Evolutionary conservation across 2,888 invertebrate species (phyloP).

Genomic region (Anoncus sp.): DNA sequence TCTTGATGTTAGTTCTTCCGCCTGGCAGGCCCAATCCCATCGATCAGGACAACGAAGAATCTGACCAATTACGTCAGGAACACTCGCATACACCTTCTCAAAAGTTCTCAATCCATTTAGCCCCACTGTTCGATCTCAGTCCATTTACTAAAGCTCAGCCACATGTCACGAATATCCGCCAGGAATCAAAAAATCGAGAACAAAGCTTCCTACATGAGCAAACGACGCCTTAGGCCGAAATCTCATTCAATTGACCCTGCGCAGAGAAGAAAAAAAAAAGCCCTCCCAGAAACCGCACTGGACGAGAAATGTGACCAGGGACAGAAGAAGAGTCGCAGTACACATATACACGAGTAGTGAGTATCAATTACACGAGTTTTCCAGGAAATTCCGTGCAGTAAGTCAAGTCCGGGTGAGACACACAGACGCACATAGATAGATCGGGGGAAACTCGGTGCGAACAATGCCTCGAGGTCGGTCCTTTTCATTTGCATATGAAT

Average conservation of each 20-base stretch:
- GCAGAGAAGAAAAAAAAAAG: neutral
- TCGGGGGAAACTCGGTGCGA: conserved; percentile 71
- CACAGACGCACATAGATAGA: neutral
- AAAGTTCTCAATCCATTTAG: too few species aligned
- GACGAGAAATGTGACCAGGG: neutral
- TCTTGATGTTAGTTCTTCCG: too few species aligned
- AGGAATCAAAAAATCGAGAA: too few species aligned
- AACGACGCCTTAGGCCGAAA: too few species aligned
- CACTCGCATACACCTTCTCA: too few species aligned
- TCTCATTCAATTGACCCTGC: neutral
- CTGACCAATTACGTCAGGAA: too few species aligned
- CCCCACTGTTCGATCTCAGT: too few species aligned
- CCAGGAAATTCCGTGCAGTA: conserved; percentile 82
- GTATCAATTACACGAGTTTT: conserved; percentile 82
- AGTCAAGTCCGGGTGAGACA: conserved; percentile 76
- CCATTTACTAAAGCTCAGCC: too few species aligned
- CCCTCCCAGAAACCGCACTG: neutral
- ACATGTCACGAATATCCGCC: too few species aligned
- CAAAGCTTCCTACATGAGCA: too few species aligned
- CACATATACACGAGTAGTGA: conserved; percentile 63
- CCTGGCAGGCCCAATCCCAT: too few species aligned
- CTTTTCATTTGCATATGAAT: conserved; percentile 83
- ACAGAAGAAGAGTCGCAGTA: neutral
- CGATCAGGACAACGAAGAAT: too few species aligned
- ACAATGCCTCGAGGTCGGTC: conserved; percentile 79